Evolutionary conservation across 2,113 vertebrate genomes (phyloP), one percentile per base, ranked within the genome.

Genomic region (Oriolus oriolus): DNA sequence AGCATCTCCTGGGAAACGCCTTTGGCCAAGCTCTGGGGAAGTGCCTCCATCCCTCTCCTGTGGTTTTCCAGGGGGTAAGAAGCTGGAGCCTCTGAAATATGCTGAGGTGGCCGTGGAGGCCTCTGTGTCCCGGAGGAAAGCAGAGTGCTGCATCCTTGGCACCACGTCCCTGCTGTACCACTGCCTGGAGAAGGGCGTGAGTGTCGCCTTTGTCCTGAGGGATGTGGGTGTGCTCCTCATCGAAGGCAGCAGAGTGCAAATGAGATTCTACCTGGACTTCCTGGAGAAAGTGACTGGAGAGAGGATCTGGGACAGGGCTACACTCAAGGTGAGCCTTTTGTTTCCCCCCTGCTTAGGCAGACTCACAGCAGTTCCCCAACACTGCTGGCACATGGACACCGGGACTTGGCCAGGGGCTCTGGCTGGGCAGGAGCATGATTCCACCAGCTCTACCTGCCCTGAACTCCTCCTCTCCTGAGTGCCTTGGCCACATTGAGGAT

Each of bases 341-440:
- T 19, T 30, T 8, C 7, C 12, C 13, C 17, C 11, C 17, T 15
- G 45, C 45, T 39, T 7, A 39, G 45, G 39, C 41, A 22, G 61
- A 13, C 1, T 21, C 54, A 5, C 8, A 31, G 24, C 70, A 22
- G 45, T 1, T 14, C 41, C 54, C 4, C 41, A 47, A 41, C 35
- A 0, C 19, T 23, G 47, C 47, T 66, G 60, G 33, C 7, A 2
- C 5, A 2, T 4, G 2, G n/a, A 10, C 24, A 13, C 24, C 0
- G 1, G 24, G 30, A 22, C 3, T 7, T 33, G 59, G 14, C 42
- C 33, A 13, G 84, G 11, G 26, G 44, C 27, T 77, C 31, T 6
- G 33, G 47, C 5, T 54, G 20, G 13, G 28, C 41, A 21, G 44
- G 27, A 30, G 17, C 12, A 2, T 0, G 28, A 33, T 7, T 41